These are phyloP conservation scores for Zoanthus sansibaricus DNA, from an alignment of 92 coral and sea anemone genomes.

Conservation along the genomic window DNA sequence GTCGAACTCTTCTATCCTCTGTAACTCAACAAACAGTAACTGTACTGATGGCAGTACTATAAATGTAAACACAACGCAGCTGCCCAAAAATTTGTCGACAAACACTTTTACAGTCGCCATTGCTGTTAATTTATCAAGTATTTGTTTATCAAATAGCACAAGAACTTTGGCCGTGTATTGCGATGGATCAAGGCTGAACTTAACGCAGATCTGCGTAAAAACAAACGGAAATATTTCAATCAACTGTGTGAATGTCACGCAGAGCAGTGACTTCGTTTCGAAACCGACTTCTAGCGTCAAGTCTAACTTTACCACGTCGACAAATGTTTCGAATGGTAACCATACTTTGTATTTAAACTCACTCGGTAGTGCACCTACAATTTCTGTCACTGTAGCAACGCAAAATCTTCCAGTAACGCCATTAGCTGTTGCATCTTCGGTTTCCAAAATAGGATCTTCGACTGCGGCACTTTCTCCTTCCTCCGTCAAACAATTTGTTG, in stretches of 20 bases:
- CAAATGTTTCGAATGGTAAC: constrained; percentile 17
- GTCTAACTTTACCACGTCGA: constrained; percentile 34
- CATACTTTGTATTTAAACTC: not conserved
- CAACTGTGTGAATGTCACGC: constrained; percentile 67
- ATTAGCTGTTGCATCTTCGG: not conserved
- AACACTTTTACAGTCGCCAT: constrained; percentile 40
- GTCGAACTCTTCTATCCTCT: constrained; percentile 59
- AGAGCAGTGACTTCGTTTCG: constrained; percentile 23
- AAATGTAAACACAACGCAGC: constrained; percentile 56
- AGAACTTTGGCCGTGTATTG: constrained; percentile 39
- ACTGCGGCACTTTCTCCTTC: constrained; percentile 3
- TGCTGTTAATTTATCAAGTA: constrained; percentile 67
- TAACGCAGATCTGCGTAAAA: constrained; percentile 69
- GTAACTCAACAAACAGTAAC: constrained; percentile 58
- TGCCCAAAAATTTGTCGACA: constrained; percentile 34
- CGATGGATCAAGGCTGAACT: constrained; percentile 72
- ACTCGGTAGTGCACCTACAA: constrained; percentile 1
- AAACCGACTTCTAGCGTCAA: constrained; percentile 47
- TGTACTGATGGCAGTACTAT: constrained; percentile 22
- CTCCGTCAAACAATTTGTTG: not conserved
- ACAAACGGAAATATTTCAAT: constrained; percentile 53
- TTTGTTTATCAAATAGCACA: constrained; percentile 65
- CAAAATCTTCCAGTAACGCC: constrained; percentile 16
- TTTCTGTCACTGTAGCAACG: constrained; percentile 30
- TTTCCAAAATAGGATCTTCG: not conserved